These are phyloP conservation scores for Melangyna quadrimaculata DNA, from an alignment of 2,888 invertebrate genomes.

Conservation along the genomic window DNA sequence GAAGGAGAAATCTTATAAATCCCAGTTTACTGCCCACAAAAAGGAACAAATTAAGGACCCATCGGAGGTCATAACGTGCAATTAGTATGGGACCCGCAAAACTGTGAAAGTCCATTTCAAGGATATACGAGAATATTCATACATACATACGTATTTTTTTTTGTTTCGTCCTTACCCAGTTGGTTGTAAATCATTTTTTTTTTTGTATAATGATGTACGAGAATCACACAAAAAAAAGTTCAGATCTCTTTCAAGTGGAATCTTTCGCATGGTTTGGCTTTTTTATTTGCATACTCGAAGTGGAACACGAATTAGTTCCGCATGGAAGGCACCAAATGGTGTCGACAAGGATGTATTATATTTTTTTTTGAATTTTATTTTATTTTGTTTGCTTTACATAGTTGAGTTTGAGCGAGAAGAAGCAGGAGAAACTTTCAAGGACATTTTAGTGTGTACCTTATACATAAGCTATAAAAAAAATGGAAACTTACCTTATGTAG, in stretches of 20 bases:
- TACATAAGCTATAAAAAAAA: constrained; percentile 29
- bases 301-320: constrained; percentile 62
- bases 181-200: constrained; percentile 69
- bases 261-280: constrained; percentile 57
- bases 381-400: neutral
- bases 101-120: constrained; percentile 12
- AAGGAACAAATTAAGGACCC: constrained; percentile 58
- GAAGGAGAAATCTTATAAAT: constrained; percentile 44
- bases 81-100: constrained; percentile 44
- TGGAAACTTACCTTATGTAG: constrained; percentile 87
- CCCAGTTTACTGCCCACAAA: constrained; percentile 14
- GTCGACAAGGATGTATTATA: constrained; percentile 64
- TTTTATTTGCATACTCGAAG: constrained; percentile 53
- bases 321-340: constrained; percentile 62
- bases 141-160: neutral
- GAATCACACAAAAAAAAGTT: constrained; percentile 22
- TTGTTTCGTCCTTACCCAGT: constrained; percentile 22
- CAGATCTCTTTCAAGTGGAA: constrained; percentile 42
- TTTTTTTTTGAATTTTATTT: constrained; percentile 22
- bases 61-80: constrained; percentile 66
- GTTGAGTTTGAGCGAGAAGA: neutral
- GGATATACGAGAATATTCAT: no score
- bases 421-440: constrained; percentile 60
- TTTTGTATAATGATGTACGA: constrained; percentile 12
- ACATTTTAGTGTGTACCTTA: constrained; percentile 31